A percentile compares a stretch with the other conserved stretches of the same genome.
These are phyloP conservation scores for Drosophila aff. DNA, from an alignment of 1,140 invertebrate species.

Conservation along the genomic window DNA sequence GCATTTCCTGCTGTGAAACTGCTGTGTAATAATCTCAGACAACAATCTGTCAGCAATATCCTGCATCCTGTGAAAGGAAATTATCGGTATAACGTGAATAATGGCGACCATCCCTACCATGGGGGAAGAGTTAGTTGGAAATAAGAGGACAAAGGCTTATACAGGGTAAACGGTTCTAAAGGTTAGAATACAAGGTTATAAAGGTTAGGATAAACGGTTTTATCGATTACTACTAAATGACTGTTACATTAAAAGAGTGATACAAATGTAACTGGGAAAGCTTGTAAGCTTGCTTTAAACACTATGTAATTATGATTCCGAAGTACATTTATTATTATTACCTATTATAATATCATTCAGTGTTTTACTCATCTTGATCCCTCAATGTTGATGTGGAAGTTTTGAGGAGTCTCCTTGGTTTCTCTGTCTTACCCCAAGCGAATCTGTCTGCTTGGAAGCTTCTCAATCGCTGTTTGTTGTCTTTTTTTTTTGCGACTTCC, in stretches of 20 bases:
- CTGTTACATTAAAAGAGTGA: too few relatives aligned
- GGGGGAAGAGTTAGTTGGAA: neutral
- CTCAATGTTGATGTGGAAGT: neutral
- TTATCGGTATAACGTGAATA: constrained; percentile 20
- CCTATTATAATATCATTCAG: neutral
- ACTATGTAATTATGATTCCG: neutral
- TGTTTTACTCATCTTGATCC: neutral
- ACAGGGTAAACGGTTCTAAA: neutral
- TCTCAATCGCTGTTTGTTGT: constrained; percentile 30
- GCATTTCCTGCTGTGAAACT: constrained; percentile 41
- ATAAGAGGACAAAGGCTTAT: neutral
- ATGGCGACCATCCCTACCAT: neutral
- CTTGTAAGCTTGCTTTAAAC: neutral
- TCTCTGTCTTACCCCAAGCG: constrained; percentile 10
- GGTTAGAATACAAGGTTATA: neutral
- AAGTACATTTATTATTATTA: neutral
- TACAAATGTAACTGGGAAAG: neutral
- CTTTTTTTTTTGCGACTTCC: neutral
- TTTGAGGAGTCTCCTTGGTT: neutral
- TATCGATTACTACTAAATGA: neutral
- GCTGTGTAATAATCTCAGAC: constrained; percentile 34
- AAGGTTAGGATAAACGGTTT: neutral
- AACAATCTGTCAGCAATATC: constrained; percentile 67
- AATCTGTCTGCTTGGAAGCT: constrained; percentile 5
- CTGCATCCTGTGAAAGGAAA: constrained; percentile 56